A percentile compares a stretch with the other conserved stretches of the same genome.
Conservation (phyloP, 30 jellyfish, hydroid and myxozoan genomes). For the Nemopilema nomurai region DNA sequence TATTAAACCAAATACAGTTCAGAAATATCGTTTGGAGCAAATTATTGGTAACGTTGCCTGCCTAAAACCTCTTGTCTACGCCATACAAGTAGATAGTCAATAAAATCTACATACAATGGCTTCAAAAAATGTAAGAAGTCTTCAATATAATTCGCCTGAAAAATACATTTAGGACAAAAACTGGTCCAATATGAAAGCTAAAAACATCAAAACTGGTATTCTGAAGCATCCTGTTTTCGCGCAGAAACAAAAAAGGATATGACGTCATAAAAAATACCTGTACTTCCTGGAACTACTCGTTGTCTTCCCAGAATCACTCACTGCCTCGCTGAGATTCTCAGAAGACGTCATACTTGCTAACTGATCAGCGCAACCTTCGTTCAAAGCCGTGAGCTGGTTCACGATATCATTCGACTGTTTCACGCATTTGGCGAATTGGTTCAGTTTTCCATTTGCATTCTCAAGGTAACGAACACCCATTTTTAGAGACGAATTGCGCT, state of each 20-base stretch:
- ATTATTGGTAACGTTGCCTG: too few species aligned
- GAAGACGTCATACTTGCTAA: background rate
- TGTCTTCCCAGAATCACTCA: background rate
- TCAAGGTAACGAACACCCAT: constrained; percentile 69
- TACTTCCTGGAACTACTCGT: background rate
- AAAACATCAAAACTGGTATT: too few species aligned
- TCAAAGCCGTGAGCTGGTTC: constrained; percentile 10
- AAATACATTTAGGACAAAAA: too few species aligned
- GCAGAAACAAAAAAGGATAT: background rate
- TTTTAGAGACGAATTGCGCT: constrained; percentile 2
- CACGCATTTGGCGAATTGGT: constrained; percentile 65
- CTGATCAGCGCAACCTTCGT: background rate
- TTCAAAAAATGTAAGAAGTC: too few species aligned
- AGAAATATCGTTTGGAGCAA: too few species aligned
- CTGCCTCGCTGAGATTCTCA: background rate
- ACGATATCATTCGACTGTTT: constrained; percentile 63
- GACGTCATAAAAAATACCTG: background rate
- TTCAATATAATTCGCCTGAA: too few species aligned
- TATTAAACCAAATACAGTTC: too few species aligned
- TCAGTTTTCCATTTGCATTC: constrained; percentile 46
- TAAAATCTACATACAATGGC: too few species aligned
- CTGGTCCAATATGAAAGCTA: too few species aligned
- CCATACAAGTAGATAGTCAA: too few species aligned
- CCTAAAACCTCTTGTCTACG: too few species aligned
- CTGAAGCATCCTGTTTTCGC: too few species aligned